Percentiles rank a stretch among this genome's conserved stretches.
Conservation (phyloP, 2,797 vertebrate species). For the Diplodus puntazzo region DNA sequence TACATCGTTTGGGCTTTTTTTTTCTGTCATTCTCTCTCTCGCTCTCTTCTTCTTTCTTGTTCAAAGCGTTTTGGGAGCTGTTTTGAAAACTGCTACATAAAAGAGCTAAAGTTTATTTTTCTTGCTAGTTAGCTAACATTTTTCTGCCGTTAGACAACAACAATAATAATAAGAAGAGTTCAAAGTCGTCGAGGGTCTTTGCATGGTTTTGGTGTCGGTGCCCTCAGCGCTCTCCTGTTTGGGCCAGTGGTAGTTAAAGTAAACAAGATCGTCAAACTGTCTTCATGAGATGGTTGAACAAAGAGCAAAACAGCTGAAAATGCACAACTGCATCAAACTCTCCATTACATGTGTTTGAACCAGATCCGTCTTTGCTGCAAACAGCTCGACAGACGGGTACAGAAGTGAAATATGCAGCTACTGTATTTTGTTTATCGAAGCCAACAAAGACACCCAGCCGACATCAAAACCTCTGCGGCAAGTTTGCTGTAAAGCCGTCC, state of each 20-base stretch:
- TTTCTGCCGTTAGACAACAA: neutral
- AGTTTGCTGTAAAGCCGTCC: constrained; percentile 53
- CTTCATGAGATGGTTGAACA: constrained; percentile 39
- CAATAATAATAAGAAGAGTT: constrained; percentile 5
- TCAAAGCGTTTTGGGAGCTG: neutral
- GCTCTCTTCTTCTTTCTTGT: neutral
- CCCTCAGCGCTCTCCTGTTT: constrained; percentile 18
- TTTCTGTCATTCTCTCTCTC: no score
- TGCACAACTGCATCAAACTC: constrained; percentile 46
- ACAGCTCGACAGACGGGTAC: constrained; percentile 54
- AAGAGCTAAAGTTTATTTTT: neutral
- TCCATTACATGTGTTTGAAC: constrained; percentile 52
- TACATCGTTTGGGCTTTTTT: neutral
- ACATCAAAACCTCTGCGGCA: constrained; percentile 44
- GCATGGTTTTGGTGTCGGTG: constrained; percentile 2
- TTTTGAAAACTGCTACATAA: neutral
- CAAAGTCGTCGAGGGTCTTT: neutral
- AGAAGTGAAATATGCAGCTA: constrained; percentile 57
- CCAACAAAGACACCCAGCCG: constrained; percentile 62
- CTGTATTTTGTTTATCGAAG: constrained; percentile 65
- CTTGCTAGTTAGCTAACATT: neutral
- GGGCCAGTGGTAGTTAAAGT: constrained; percentile 34
- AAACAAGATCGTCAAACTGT: constrained; percentile 43
- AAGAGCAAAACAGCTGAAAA: constrained; percentile 46
- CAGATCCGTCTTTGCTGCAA: constrained; percentile 5